Evolutionary conservation across 2,113 vertebrate species (phyloP).

Genomic region (Onychostoma macrolepis): DNA sequence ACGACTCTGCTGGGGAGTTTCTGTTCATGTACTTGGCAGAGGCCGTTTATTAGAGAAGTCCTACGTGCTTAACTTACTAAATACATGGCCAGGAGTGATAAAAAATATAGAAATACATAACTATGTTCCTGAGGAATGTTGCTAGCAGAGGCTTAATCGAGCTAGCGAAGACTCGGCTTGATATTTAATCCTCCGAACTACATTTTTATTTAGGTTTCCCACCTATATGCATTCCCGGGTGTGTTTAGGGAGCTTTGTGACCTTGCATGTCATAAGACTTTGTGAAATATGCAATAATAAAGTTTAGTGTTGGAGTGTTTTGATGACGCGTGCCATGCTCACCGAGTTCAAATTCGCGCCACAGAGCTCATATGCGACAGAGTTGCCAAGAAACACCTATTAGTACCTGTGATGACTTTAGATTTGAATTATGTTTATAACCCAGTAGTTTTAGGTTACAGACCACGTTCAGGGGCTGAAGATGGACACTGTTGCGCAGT

Average conservation of each 20-base stretch:
- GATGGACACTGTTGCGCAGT: neutral
- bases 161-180: constrained; percentile 11
- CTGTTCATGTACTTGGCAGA: neutral
- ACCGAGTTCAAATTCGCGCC: constrained; percentile 18
- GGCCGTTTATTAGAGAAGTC: neutral
- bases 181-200: neutral
- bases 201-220: neutral
- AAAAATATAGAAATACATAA: neutral
- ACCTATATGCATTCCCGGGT: neutral
- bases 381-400: neutral
- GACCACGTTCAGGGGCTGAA: neutral
- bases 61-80: neutral
- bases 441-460: neutral
- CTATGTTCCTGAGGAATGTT: neutral
- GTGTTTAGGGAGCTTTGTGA: neutral
- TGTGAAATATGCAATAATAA: neutral
- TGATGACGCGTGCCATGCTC: neutral
- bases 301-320: constrained; percentile 2
- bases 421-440: neutral
- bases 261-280: neutral
- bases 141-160: constrained; percentile 11
- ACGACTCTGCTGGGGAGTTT: neutral
- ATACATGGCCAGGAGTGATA: neutral
- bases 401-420: neutral
- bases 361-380: neutral